Evolutionary conservation across 2,888 invertebrate genomes (phyloP).

Genomic region (Drosophila conformis): DNA sequence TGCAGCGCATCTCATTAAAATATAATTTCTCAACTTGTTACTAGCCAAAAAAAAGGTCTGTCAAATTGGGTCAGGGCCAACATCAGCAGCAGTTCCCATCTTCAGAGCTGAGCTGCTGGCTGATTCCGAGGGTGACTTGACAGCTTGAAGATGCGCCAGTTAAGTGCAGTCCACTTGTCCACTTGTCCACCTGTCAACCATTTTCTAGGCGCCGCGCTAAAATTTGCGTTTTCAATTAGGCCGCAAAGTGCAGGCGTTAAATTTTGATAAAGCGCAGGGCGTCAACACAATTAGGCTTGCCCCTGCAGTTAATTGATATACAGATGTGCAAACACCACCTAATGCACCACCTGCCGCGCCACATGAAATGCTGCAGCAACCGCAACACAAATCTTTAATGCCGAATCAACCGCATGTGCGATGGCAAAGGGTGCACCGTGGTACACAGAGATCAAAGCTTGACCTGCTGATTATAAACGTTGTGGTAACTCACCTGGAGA

Average conservation of each 20-base stretch:
- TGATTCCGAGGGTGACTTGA: conserved; percentile 12
- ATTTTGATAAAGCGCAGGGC: conserved; percentile 69
- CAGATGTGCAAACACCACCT: conserved; percentile 57
- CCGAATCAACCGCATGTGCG: conserved; percentile 64
- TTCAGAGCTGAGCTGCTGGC: background rate
- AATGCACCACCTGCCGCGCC: conserved; percentile 32
- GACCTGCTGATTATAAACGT: background rate
- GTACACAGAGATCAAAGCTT: background rate
- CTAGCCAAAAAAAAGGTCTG: conserved; percentile 10
- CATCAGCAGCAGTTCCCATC: conserved; percentile 18
- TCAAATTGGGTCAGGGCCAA: conserved; percentile 68
- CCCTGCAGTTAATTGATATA: conserved; percentile 67
- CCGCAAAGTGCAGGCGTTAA: conserved; percentile 59
- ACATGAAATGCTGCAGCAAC: conserved; percentile 41
- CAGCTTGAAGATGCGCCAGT: conserved; percentile 44
- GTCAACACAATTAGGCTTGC: conserved; percentile 71
- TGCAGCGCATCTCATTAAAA: conserved; percentile 74
- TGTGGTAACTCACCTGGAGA: background rate
- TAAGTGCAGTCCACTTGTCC: background rate
- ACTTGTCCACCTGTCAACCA: background rate
- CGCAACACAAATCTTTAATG: conserved; percentile 78
- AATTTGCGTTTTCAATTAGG: conserved; percentile 70
- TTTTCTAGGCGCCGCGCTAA: conserved; percentile 41
- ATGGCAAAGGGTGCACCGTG: conserved; percentile 53
- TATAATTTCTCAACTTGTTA: conserved; percentile 62